Conservation (phyloP, 2,888 invertebrate species). For the Desoria tigrina region DNA sequence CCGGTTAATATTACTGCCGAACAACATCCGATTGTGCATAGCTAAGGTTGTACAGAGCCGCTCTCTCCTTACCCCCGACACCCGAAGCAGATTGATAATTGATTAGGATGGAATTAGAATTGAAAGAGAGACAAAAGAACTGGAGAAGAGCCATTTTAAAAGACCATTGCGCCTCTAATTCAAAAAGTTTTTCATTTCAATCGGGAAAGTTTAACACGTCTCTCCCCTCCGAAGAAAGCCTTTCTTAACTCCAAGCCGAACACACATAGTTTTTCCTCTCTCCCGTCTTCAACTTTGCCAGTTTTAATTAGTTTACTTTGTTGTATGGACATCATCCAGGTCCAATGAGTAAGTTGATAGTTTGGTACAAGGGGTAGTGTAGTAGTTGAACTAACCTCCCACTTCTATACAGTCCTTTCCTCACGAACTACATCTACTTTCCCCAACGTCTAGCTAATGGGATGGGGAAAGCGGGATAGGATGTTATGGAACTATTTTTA, state of each 20-base stretch:
- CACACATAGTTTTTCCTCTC: slow-evolving; percentile 10
- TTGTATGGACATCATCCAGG: slow-evolving; percentile 14
- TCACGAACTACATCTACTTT: no score
- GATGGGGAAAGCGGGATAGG: no score
- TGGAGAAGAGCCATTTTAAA: slow-evolving; percentile 18
- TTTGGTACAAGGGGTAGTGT: background rate
- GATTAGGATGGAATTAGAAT: slow-evolving; percentile 20
- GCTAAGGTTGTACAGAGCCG: no score
- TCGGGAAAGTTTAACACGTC: slow-evolving; percentile 16
- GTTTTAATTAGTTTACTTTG: slow-evolving; percentile 14
- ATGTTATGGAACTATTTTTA: no score
- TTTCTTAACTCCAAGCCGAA: slow-evolving; percentile 6
- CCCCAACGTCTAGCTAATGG: no score
- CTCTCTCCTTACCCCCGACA: no score
- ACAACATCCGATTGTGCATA: no score
- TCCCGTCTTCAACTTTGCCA: slow-evolving; percentile 10
- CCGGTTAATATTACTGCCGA: no score
- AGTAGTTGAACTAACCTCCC: background rate
- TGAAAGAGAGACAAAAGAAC: slow-evolving; percentile 18
- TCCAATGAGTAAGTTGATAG: slow-evolving; percentile 11
- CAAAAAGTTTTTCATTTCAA: slow-evolving; percentile 25
- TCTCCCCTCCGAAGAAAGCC: slow-evolving; percentile 13
- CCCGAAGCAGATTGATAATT: slow-evolving; percentile 19
- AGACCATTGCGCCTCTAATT: slow-evolving; percentile 20
- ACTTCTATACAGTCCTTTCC: no score